phyloP scores from a whole-genome alignment of 1,140 invertebrate species.

The Brachionus rubens region DNA sequence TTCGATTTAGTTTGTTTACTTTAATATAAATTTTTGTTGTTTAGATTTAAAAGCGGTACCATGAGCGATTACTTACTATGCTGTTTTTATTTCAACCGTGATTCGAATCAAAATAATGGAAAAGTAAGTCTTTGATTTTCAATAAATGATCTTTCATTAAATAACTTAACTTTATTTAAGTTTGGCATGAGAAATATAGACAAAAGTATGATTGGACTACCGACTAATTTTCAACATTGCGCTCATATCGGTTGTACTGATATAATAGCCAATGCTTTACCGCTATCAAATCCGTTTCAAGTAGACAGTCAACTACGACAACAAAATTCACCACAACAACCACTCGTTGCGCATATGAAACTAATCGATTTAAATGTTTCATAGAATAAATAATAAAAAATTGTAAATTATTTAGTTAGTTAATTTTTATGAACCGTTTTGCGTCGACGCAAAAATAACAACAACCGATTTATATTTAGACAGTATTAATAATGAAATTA shows the following conservation, averaged over 20 bases:
- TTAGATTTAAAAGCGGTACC: too few relatives aligned
- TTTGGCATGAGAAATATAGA: slow-evolving; percentile 69
- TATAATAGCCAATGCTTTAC: slow-evolving; percentile 25
- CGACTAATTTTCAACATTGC: slow-evolving; percentile 87
- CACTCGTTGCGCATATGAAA: slow-evolving; percentile 30
- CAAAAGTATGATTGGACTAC: slow-evolving; percentile 83
- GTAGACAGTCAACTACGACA: neutral
- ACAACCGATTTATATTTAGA: too few relatives aligned
- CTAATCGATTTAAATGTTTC: slow-evolving; percentile 41
- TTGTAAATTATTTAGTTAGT: too few relatives aligned
- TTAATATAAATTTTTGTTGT: too few relatives aligned
- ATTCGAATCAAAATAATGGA: slow-evolving; percentile 11
- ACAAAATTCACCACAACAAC: neutral
- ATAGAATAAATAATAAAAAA: too few relatives aligned
- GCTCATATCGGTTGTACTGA: slow-evolving; percentile 83
- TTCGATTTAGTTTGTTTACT: too few relatives aligned
- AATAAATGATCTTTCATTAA: neutral
- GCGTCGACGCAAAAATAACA: too few relatives aligned
- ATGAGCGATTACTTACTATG: slow-evolving; percentile 29
- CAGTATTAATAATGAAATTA: too few relatives aligned
- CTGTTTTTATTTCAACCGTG: slow-evolving; percentile 34
- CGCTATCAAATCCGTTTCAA: neutral
- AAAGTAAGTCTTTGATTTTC: neutral
- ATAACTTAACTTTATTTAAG: neutral
- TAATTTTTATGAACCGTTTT: too few relatives aligned